Evolutionary conservation across 2,888 invertebrate genomes (phyloP).

Genomic region (Taphrorychus bicolor): DNA sequence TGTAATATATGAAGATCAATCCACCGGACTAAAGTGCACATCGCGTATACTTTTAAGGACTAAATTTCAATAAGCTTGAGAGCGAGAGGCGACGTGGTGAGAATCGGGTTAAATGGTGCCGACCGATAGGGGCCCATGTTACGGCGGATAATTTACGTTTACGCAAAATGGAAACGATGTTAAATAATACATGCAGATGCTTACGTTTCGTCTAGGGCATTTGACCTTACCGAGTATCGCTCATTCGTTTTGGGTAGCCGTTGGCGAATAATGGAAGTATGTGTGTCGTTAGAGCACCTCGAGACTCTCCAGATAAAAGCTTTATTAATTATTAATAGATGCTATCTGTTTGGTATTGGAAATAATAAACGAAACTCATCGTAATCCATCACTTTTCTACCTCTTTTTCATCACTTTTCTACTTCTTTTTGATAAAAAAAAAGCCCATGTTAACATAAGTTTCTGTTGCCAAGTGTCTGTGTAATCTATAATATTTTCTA

Average conservation of each 20-base stretch:
- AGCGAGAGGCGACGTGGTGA: constrained; percentile 13
- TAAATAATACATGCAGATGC: constrained; percentile 24
- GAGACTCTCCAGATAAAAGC: background rate
- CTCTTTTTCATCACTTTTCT: no score
- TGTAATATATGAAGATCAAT: background rate
- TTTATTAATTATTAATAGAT: background rate
- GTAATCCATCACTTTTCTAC: no score
- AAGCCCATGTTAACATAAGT: no score
- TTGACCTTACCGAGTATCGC: constrained; percentile 27
- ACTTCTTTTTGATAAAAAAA: no score
- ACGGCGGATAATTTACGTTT: constrained; percentile 31
- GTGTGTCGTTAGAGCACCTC: background rate
- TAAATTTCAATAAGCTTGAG: constrained; percentile 11
- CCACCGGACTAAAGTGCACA: background rate
- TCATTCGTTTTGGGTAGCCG: background rate
- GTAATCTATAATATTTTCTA: no score
- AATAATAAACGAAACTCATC: no score
- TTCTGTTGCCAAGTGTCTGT: no score
- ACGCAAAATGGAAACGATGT: constrained; percentile 36
- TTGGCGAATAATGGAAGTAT: background rate
- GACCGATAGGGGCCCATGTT: constrained; percentile 9
- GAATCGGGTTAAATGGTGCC: constrained; percentile 29
- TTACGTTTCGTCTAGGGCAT: constrained; percentile 15
- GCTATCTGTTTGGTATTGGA: no score
- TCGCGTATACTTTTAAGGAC: constrained; percentile 8